Percentiles rank a stretch among this genome's conserved stretches.
phyloP scores from a whole-genome alignment of 2,888 invertebrate species.

The Nematopogon swammerdamellus region DNA sequence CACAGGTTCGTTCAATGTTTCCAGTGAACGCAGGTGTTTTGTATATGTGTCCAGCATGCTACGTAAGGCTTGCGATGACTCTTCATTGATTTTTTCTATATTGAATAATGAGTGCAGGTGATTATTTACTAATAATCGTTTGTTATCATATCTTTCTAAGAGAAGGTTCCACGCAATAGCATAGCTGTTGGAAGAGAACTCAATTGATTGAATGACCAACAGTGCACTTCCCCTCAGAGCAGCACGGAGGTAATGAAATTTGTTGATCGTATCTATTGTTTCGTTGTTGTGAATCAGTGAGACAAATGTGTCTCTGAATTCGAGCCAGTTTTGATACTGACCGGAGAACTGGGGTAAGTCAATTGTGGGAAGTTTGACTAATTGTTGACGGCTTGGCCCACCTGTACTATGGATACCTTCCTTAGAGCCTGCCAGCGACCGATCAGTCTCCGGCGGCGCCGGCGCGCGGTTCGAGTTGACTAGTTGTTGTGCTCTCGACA shows the following conservation, averaged over 20 bases:
- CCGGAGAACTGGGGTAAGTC: not conserved
- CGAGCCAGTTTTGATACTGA: not conserved
- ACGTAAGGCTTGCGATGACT: too few species aligned
- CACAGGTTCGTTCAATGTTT: not conserved
- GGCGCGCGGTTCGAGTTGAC: not conserved
- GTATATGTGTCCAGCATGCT: not conserved
- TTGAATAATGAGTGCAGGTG: not conserved
- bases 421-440: not conserved
- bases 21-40: not conserved
- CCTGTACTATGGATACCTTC: not conserved
- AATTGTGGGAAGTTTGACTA: not conserved
- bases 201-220: not conserved
- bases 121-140: not conserved
- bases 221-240: not conserved
- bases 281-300: not conserved
- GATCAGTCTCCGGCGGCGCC: not conserved
- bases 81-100: not conserved
- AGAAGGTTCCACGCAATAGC: conserved; percentile 1
- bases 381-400: not conserved
- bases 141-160: not conserved
- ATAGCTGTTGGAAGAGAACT: not conserved
- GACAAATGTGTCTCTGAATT: not conserved
- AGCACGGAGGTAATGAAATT: conserved; percentile 1
- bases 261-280: not conserved
- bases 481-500: too few species aligned